Conservation (phyloP, 2,113 vertebrate species). For the Cyprinodon tularosa region DNA sequence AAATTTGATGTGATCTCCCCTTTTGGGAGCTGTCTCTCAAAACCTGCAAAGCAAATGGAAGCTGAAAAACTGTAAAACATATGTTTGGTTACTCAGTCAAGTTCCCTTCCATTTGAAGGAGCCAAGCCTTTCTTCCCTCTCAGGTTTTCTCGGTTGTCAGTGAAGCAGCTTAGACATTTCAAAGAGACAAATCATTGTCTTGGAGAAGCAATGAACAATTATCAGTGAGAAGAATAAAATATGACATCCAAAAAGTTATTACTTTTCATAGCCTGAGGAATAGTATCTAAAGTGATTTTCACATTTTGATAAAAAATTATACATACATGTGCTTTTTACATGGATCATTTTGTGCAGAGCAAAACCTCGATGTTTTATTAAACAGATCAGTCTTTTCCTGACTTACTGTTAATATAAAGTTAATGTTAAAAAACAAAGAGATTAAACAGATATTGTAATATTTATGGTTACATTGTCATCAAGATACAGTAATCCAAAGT, state of each 20-base stretch:
- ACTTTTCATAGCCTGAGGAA: slow-evolving; percentile 23
- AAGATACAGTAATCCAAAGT: background rate
- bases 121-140: slow-evolving; percentile 29
- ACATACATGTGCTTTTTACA: slow-evolving; percentile 7
- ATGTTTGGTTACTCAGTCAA: slow-evolving; percentile 30
- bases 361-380: slow-evolving; percentile 44
- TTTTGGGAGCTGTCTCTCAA: slow-evolving; percentile 29
- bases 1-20: slow-evolving; percentile 21
- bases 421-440: slow-evolving; percentile 2
- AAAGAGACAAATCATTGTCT: slow-evolving; percentile 36
- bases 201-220: slow-evolving; percentile 25
- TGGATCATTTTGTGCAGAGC: slow-evolving; percentile 22
- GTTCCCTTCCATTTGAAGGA: slow-evolving; percentile 12
- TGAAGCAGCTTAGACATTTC: slow-evolving; percentile 45
- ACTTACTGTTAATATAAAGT: slow-evolving; percentile 21
- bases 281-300: slow-evolving; percentile 33
- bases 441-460: slow-evolving; percentile 12
- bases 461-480: slow-evolving; percentile 18
- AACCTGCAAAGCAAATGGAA: slow-evolving; percentile 33
- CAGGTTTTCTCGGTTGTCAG: slow-evolving; percentile 29
- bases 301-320: slow-evolving; percentile 11
- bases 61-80: slow-evolving; percentile 22
- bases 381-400: slow-evolving; percentile 48
- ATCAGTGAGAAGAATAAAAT: slow-evolving; percentile 41
- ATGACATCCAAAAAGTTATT: slow-evolving; percentile 26